phyloP scores from a whole-genome alignment of 2,888 invertebrate genomes.

The Drosophila ezoana region DNA sequence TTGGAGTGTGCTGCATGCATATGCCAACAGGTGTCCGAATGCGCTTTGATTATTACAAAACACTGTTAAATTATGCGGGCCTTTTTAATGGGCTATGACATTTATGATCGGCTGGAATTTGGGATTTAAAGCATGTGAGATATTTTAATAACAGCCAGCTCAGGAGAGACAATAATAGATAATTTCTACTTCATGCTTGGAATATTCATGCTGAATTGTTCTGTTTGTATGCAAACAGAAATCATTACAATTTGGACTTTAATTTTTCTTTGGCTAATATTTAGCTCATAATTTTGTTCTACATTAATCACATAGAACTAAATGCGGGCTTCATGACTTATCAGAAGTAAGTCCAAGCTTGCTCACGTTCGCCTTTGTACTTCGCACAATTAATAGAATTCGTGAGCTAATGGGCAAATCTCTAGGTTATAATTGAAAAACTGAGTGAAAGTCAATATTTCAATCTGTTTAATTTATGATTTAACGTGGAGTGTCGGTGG shows the following conservation, averaged over 20 bases:
- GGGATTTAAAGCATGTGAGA: conserved; percentile 4
- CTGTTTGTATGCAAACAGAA: neutral
- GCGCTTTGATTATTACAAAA: conserved; percentile 33
- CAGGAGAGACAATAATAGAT: too few species aligned
- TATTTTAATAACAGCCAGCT: neutral
- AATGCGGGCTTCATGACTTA: neutral
- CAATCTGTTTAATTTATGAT: conserved; percentile 25
- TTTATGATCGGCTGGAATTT: neutral
- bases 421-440: neutral
- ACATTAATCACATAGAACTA: neutral
- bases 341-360: neutral
- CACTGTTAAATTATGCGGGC: conserved; percentile 25
- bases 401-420: conserved; percentile 24
- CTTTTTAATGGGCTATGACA: conserved; percentile 27
- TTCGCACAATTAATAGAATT: neutral
- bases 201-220: neutral
- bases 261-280: too few species aligned
- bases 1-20: neutral
- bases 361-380: neutral
- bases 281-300: neutral
- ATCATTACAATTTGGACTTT: too few species aligned
- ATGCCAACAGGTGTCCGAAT: conserved; percentile 47
- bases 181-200: too few species aligned
- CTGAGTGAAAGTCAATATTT: conserved; percentile 6
- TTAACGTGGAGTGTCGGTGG: conserved; percentile 11